phyloP scores from a whole-genome alignment of 92 coral and sea anemone species.

The Siderastrea radians region DNA sequence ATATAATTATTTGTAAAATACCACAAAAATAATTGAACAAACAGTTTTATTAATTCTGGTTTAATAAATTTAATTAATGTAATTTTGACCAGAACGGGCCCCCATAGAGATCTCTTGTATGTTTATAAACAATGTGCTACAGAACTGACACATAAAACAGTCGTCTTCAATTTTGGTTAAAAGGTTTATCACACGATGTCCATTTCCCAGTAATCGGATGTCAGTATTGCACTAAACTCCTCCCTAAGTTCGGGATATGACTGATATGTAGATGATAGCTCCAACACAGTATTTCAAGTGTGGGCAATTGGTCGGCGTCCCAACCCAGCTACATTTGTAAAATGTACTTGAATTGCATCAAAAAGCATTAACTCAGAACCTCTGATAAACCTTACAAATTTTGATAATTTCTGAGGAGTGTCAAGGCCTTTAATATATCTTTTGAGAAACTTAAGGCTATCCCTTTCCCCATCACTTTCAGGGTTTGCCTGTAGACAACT shows the following conservation, averaged over 20 bases:
- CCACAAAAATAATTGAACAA: too few species aligned
- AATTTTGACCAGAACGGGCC: slow-evolving; percentile 47
- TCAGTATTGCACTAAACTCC: slow-evolving; percentile 42
- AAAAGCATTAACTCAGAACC: slow-evolving; percentile 56
- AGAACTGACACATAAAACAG: too few species aligned
- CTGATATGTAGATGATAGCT: slow-evolving; percentile 51
- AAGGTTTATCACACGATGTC: slow-evolving; percentile 9
- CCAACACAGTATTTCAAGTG: slow-evolving; percentile 48
- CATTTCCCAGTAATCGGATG: slow-evolving; percentile 32
- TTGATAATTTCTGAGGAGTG: slow-evolving; percentile 22
- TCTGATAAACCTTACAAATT: slow-evolving; percentile 54
- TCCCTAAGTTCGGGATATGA: slow-evolving; percentile 56
- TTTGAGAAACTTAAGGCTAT: slow-evolving; percentile 54
- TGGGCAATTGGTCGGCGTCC: slow-evolving; percentile 63
- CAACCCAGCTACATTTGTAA: slow-evolving; percentile 19
- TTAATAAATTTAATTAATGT: slow-evolving; percentile 4
- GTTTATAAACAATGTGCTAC: neutral
- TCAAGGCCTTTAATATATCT: slow-evolving; percentile 55
- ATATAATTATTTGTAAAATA: too few species aligned
- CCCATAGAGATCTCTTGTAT: slow-evolving; percentile 1
- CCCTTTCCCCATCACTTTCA: slow-evolving; percentile 48
- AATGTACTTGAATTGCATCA: slow-evolving; percentile 40
- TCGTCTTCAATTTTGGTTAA: neutral
- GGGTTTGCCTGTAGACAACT: slow-evolving; percentile 57
- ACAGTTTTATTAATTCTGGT: too few species aligned